Percentiles rank a stretch among this genome's conserved stretches.
These are phyloP conservation scores for Prietella phreatophila DNA, from an alignment of 2,113 vertebrate genomes.

Conservation along the genomic window DNA sequence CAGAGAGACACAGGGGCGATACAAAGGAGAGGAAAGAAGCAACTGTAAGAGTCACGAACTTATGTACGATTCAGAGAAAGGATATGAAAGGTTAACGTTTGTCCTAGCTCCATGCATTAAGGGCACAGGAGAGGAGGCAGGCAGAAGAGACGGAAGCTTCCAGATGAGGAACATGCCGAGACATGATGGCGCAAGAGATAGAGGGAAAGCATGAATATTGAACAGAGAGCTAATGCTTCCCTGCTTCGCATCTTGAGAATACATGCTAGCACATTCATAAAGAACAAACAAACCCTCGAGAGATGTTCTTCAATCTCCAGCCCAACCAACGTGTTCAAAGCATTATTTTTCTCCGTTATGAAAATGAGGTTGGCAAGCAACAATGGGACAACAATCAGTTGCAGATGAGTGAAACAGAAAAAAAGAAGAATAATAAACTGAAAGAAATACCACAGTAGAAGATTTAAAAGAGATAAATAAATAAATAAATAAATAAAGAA, in stretches of 20 bases:
- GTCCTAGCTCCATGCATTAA: slow-evolving; percentile 51
- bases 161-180: slow-evolving; percentile 46
- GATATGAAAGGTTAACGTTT: slow-evolving; percentile 51
- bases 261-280: slow-evolving; percentile 46
- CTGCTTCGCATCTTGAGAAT: slow-evolving; percentile 39
- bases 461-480: slow-evolving; percentile 25
- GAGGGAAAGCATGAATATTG: slow-evolving; percentile 47
- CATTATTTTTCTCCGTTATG: slow-evolving; percentile 37
- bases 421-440: background rate
- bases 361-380: slow-evolving; percentile 48
- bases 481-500: slow-evolving; percentile 48
- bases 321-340: slow-evolving; percentile 47
- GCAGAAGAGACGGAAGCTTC: slow-evolving; percentile 35
- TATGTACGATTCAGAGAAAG: slow-evolving; percentile 51
- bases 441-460: slow-evolving; percentile 18
- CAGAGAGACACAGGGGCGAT: slow-evolving; percentile 56
- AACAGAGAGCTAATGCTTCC: slow-evolving; percentile 47
- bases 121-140: slow-evolving; percentile 39
- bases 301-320: slow-evolving; percentile 46
- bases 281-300: slow-evolving; percentile 49
- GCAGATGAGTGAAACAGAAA: slow-evolving; percentile 40
- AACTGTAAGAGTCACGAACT: slow-evolving; percentile 55
- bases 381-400: slow-evolving; percentile 35
- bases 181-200: slow-evolving; percentile 43
- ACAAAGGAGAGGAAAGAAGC: slow-evolving; percentile 58